These are phyloP conservation scores for Athripsodes cinereus DNA, from an alignment of 2,888 invertebrate genomes.

Conservation along the genomic window DNA sequence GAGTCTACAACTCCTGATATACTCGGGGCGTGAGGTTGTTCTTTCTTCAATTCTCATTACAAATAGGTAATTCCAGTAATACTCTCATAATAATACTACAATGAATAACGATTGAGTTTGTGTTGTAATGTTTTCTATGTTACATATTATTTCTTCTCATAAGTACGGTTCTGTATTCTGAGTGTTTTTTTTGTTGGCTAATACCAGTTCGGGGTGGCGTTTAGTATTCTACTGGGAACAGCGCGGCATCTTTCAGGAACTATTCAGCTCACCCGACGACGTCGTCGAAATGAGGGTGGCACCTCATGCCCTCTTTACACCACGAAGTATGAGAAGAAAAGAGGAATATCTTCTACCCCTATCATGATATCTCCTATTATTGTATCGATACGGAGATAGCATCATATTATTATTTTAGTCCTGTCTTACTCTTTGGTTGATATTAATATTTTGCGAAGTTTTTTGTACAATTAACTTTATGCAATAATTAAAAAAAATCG, in stretches of 20 bases:
- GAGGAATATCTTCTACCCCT: background rate
- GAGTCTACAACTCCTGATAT: no score
- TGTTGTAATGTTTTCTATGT: no score
- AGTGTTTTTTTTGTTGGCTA: constrained; percentile 22
- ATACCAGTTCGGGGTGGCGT: constrained; percentile 22
- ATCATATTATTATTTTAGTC: background rate
- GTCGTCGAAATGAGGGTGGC: constrained; percentile 1
- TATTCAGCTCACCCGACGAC: constrained; percentile 15
- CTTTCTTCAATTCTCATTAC: no score
- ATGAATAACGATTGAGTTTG: no score
- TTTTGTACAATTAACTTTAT: no score
- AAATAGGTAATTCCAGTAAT: no score
- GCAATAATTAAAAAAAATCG: no score
- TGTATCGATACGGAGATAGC: background rate
- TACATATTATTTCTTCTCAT: no score
- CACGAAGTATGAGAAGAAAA: background rate
- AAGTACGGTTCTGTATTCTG: no score
- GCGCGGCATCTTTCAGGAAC: constrained; percentile 21
- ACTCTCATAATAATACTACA: no score
- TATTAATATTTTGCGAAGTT: no score
- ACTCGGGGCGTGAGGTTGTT: no score
- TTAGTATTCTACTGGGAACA: constrained; percentile 24
- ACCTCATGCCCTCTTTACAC: background rate
- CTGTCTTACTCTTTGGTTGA: background rate
- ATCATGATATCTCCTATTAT: background rate